Evolutionary conservation across 2,888 invertebrate genomes (phyloP).

Genomic region (Polyommatus icarus): DNA sequence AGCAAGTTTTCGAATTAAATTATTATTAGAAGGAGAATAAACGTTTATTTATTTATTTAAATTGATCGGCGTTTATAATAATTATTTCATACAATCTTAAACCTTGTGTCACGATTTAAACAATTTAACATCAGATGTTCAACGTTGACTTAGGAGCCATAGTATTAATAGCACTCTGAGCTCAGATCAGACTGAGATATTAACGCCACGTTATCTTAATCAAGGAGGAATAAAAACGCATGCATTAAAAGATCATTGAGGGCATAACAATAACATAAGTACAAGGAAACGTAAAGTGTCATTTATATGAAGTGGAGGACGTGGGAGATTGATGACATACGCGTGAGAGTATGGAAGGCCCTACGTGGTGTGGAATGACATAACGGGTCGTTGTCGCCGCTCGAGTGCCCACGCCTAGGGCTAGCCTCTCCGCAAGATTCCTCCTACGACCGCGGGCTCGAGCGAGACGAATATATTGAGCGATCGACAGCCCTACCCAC

Average conservation of each 20-base stretch:
- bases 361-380: conserved; percentile 67
- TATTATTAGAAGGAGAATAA: too few relatives aligned
- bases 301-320: conserved; percentile 50
- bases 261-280: conserved; percentile 17
- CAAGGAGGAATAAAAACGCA: conserved; percentile 8
- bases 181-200: not conserved
- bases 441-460: not conserved
- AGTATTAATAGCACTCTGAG: not conserved
- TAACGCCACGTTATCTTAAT: conserved; percentile 2
- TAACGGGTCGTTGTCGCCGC: conserved; percentile 61
- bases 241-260: conserved; percentile 34
- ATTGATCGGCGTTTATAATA: not conserved
- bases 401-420: conserved; percentile 42
- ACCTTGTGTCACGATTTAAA: not conserved
- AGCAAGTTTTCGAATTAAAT: not conserved
- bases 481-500: conserved; percentile 35
- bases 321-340: conserved; percentile 58
- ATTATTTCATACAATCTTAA: not conserved
- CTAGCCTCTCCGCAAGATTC: not conserved
- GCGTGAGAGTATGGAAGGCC: conserved; percentile 69
- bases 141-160: not conserved
- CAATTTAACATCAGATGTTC: not conserved
- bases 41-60: too few relatives aligned
- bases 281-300: conserved; percentile 37
- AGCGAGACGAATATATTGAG: not conserved